These are phyloP conservation scores for Amaurobius ferox DNA, from an alignment of 2,888 invertebrate species.

Conservation along the genomic window DNA sequence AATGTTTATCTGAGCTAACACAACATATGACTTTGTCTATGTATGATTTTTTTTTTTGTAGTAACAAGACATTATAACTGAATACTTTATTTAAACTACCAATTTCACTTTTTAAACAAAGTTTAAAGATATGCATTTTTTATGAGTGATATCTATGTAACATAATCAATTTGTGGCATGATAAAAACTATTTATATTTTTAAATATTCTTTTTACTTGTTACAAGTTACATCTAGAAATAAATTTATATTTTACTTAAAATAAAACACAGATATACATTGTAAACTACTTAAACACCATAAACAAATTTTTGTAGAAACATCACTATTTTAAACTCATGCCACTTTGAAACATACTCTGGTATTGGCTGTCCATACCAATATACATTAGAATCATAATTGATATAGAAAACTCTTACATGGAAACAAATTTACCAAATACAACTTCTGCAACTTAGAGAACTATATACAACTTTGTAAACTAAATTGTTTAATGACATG, in stretches of 20 bases:
- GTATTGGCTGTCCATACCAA: not conserved
- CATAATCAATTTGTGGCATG: too few species aligned
- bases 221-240: too few species aligned
- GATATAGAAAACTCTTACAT: constrained; percentile 15
- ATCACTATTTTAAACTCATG: not conserved
- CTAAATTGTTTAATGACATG: constrained; percentile 29
- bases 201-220: too few species aligned
- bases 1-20: not conserved
- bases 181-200: too few species aligned
- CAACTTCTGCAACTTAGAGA: constrained; percentile 28
- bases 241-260: not conserved
- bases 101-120: too few species aligned
- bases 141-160: too few species aligned
- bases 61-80: too few species aligned
- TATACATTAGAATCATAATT: not conserved
- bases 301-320: constrained; percentile 10
- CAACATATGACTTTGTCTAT: too few species aligned
- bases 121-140: too few species aligned
- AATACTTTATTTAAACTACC: too few species aligned
- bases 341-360: not conserved
- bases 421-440: constrained; percentile 36
- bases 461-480: constrained; percentile 46
- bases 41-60: too few species aligned
- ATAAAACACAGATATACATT: constrained; percentile 1
- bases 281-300: not conserved